Base-by-base conservation (phyloP, 2,113 vertebrate genomes). In the Vireo altiloquus region DNA sequence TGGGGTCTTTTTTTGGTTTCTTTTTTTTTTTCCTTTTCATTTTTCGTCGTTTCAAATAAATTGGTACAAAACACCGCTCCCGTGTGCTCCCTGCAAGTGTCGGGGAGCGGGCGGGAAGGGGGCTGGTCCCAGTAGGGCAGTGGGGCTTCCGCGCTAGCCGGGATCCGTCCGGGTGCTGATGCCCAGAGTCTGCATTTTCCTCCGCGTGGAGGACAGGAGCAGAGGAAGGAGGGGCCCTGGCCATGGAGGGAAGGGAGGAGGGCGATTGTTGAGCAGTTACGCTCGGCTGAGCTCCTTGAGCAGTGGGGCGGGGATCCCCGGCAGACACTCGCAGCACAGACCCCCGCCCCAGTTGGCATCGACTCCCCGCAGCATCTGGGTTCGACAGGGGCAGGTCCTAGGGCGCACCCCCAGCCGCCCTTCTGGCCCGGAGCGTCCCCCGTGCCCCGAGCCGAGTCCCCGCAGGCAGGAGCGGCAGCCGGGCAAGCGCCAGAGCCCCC, bases 291-390 rank as follows among this genome's bases (percentile, higher is more conserved):
- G 53, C 53, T 27, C 17, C 27, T 17, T 1, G 31, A 53, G 24
- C 42, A 9, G 40, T 3, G 22, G 11, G 42, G 37, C 23, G 54
- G 25, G 42, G 1, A 11, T 23, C 16, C 25, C 3, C 7, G 16
- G 33, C 7, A 6, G 23, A 3, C 10, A 24, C 25, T 33, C 3
- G 7, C 71, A 19, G 28, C 31, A 12, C 3, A 11, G 22, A 46
- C 39, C 15, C 21, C 17, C 42, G 1, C 24, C 9, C 33, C 33
- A 4, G 33, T 2, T 7, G 1, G 27, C 13, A 24, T 4, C 6
- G 17, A 2, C 6, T 20, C 16, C 49, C 15, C 10, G 4, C 52
- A 28, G 18, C 28, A 2, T 3, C 13, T 2, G 9, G 18, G 9
- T 0, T 0, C n/a, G 8, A 19, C 4, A 5, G 37, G 35, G 18